Evolutionary conservation across 2,888 invertebrate genomes (phyloP).

Genomic region (Girardia tigrina): DNA sequence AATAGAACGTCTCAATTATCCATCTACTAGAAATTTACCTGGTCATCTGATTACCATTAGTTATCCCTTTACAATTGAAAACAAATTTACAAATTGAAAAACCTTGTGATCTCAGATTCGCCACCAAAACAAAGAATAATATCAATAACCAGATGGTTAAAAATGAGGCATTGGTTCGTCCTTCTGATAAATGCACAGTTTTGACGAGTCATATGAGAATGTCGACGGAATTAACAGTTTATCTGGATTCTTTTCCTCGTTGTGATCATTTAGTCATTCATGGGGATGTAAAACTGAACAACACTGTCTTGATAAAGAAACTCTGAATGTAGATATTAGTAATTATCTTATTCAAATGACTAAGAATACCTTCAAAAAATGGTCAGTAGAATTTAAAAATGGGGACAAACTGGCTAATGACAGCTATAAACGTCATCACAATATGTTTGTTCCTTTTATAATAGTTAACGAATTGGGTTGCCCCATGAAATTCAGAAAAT

Average conservation of each 20-base stretch:
- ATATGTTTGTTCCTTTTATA: background rate
- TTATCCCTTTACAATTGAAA: background rate
- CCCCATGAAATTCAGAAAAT: background rate
- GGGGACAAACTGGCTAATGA: background rate
- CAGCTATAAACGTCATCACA: background rate
- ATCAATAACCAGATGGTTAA: background rate
- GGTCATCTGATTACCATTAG: background rate
- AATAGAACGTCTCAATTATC: background rate
- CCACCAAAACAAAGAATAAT: background rate
- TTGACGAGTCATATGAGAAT: background rate
- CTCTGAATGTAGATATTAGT: background rate
- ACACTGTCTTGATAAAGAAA: constrained; percentile 56
- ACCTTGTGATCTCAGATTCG: background rate
- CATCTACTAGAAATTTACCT: background rate
- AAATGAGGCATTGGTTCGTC: background rate
- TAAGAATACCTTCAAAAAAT: background rate
- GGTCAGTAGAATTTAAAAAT: background rate
- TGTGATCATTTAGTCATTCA: constrained; percentile 57
- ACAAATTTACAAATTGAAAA: no score
- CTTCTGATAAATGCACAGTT: background rate
- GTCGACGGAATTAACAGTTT: background rate
- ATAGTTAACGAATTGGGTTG: background rate
- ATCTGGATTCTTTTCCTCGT: constrained; percentile 67
- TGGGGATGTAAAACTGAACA: constrained; percentile 43
- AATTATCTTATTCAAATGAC: background rate